Evolutionary conservation across 2,888 invertebrate species (phyloP).

Genomic region (Drosophila nr. medialis): DNA sequence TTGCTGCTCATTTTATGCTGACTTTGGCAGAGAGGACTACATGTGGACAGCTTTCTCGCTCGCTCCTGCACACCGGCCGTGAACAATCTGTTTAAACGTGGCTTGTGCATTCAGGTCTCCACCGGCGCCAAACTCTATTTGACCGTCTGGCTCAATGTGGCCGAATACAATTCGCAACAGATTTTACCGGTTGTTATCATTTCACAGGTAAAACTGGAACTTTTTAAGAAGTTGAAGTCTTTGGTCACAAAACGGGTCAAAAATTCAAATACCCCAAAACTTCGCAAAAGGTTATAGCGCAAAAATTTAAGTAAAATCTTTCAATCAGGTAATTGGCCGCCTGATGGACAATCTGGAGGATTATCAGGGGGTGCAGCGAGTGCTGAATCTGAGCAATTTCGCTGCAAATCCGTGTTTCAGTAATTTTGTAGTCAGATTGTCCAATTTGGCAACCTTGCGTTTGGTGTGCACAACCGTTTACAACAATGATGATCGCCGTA

Average conservation of each 20-base stretch:
- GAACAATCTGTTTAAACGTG: constrained; percentile 77
- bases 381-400: constrained; percentile 78
- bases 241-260: not conserved
- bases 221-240: not conserved
- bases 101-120: constrained; percentile 63
- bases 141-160: constrained; percentile 76
- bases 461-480: constrained; percentile 73
- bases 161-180: constrained; percentile 68
- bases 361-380: constrained; percentile 56
- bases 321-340: constrained; percentile 16
- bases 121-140: constrained; percentile 63
- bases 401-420: constrained; percentile 57
- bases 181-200: constrained; percentile 74
- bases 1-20: not conserved
- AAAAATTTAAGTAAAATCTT: not conserved
- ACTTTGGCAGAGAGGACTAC: constrained; percentile 60
- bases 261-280: not conserved
- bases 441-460: constrained; percentile 73
- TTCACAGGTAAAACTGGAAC: constrained; percentile 46
- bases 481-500: constrained; percentile 76
- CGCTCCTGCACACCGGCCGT: constrained; percentile 78
- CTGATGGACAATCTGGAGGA: constrained; percentile 65
- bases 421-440: constrained; percentile 71
- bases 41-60: constrained; percentile 73
- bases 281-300: not conserved